These are phyloP conservation scores for Spea bombifrons DNA, from an alignment of 2,113 vertebrate genomes.

Conservation along the genomic window DNA sequence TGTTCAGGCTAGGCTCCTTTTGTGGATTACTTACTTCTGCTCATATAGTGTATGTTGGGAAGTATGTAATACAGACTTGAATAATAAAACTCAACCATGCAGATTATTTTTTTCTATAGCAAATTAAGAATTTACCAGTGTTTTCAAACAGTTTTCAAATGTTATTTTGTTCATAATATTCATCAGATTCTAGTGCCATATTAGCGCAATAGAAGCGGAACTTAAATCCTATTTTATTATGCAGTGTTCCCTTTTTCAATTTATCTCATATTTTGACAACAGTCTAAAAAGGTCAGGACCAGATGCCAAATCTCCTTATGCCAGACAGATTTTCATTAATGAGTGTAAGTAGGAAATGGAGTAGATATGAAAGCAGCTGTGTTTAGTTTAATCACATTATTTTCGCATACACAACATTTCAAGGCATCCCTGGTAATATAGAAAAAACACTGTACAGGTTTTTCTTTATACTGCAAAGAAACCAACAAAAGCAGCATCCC, in stretches of 20 bases:
- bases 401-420: background rate
- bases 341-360: constrained; percentile 12
- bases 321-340: constrained; percentile 7
- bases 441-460: too few relatives aligned
- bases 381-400: constrained; percentile 20
- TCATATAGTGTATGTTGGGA: too few relatives aligned
- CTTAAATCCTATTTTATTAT: background rate
- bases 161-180: background rate
- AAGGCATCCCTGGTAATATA: background rate
- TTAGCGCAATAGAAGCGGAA: background rate
- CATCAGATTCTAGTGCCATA: background rate
- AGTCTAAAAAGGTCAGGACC: background rate
- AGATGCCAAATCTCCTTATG: constrained; percentile 8
- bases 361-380: constrained; percentile 16
- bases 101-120: too few relatives aligned
- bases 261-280: constrained; percentile 6
- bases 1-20: too few relatives aligned
- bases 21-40: too few relatives aligned
- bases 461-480: too few relatives aligned
- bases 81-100: too few relatives aligned
- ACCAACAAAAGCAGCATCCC: too few relatives aligned
- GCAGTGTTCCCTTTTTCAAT: background rate
- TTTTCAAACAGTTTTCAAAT: too few relatives aligned
- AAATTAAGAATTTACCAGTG: too few relatives aligned
- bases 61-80: too few relatives aligned